Evolutionary conservation across 2,113 vertebrate genomes (phyloP), one percentile per base, ranked within the genome.

Genomic region (Fregetta grallaria): DNA sequence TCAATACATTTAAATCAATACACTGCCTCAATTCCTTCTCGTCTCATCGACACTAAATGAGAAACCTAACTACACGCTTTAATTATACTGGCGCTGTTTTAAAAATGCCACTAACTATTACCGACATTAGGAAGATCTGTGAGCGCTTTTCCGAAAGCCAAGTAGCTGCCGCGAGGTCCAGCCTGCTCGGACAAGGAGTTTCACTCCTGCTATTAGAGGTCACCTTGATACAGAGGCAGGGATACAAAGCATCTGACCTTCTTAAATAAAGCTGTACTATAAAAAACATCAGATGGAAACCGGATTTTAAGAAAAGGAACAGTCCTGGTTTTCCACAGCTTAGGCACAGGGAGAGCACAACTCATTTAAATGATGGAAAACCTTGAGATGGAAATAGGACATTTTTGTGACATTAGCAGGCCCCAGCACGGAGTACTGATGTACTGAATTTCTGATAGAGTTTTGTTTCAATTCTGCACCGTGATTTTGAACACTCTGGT

Each of bases 281-380:
- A 78, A 89, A 89, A 96, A 83, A 75, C 17, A 73, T 44, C 73
- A 62, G 73, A 68, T 2, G 6, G 80, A 82, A 94, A 70, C n/a
- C 42, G 1, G 6, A 36, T 62, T 92, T 93, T 67, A 53, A 62
- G 49, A 47, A 49, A 66, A 29, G 30, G 55, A 95, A 59, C 44
- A 74, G 68, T 56, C 27, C 34, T 86, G 27, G 10, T 61, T 91
- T 88, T 75, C 75, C 80, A 73, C 53, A 34, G 70, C 66, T 79
- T 73, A 59, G 58, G 67, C 58, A 79, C 3, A 0, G 38, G 36
- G 76, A 92, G 66, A 89, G 25, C 30, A 79, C 7, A 5, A 72
- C 88, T 85, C 83, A 82, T 90, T 94, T 70, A 94, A 88, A 87
- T 82, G 86, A 95, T 85, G 91, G 87, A 97, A 94, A 94, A 92